Base-by-base conservation (phyloP, 1,140 invertebrate genomes). In the Grapholita molesta region DNA sequence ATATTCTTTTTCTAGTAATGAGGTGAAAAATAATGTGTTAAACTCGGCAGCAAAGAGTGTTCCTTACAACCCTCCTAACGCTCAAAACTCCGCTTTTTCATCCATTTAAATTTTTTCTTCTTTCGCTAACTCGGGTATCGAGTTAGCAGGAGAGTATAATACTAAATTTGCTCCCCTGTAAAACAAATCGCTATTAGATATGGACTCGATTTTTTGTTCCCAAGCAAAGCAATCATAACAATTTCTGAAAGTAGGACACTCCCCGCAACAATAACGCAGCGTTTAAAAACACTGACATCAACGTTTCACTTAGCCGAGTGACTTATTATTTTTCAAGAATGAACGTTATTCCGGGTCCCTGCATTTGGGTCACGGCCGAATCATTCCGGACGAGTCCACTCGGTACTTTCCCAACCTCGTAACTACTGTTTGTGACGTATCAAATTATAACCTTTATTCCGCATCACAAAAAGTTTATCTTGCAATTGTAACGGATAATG, bases 241-340 rank as follows among this genome's bases (percentile, higher is more conserved):
- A 48, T n/a, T 18, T 48, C 1, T 48, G 15, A 48, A 21, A 21
- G 3, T 21, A 9, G 38, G 18, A 21, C 42, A 21, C 6, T 9
- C 7, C 42, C 42, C 15, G 18, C 42, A 21, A 48, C 7, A 48
- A 32, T 61, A 61, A 30, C 55, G 25, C 3, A 15, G 4, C 53
- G 24, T 57, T 61, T 61, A 61, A 30, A 61, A 61, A 61, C 28
- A 61, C 25, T 25, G 55, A 30, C 55, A 61, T 61, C 55, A 61
- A 61, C 55, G 55, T 61, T 61, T 61, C 28, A 61, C 55, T 61
- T 61, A 61, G 55, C 55, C 53, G 25, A 28, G 55, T 61, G 55
- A 61, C 55, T 61, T 61, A 61, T 61, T 61, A 61, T 61, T 61
- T 52, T 61, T 61, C 28, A 61, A 61, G 55, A 61, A 61, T 61